These are phyloP conservation scores for Todiramphus saurophagus DNA, from an alignment of 2,113 vertebrate species.

Conservation along the genomic window DNA sequence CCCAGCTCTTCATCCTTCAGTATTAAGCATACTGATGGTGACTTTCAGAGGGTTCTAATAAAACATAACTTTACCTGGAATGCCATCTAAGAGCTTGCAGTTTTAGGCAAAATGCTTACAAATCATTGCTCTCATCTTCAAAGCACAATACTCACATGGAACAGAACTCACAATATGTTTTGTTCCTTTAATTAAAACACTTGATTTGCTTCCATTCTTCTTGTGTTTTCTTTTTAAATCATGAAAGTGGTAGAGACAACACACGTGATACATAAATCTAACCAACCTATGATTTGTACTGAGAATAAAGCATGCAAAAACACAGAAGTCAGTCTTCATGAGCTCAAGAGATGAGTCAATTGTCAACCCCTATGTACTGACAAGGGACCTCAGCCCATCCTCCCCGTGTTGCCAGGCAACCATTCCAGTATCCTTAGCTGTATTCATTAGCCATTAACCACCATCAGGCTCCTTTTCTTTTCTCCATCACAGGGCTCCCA, in stretches of 20 bases:
- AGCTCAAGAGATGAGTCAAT: conserved; percentile 1
- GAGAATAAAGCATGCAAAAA: neutral
- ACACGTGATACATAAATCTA: neutral
- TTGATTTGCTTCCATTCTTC: neutral
- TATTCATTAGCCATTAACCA: conserved; percentile 49
- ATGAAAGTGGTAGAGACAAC: neutral
- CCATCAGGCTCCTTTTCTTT: conserved; percentile 39
- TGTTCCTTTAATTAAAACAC: neutral
- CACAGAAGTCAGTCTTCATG: neutral
- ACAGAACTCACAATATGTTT: neutral
- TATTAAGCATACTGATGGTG: neutral
- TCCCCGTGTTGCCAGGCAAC: conserved; percentile 58
- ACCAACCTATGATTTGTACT: neutral
- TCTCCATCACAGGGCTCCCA: neutral
- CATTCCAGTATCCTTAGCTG: neutral
- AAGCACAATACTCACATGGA: neutral
- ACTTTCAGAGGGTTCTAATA: neutral
- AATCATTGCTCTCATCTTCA: neutral
- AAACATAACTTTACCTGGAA: neutral
- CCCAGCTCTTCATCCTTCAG: neutral
- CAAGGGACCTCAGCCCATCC: conserved; percentile 11
- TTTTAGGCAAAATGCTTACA: neutral
- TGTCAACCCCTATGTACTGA: neutral
- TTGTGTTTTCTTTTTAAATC: neutral
- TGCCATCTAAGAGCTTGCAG: neutral